Base-by-base conservation (phyloP, 2,113 vertebrate genomes). In the Neogobius melanostomus region DNA sequence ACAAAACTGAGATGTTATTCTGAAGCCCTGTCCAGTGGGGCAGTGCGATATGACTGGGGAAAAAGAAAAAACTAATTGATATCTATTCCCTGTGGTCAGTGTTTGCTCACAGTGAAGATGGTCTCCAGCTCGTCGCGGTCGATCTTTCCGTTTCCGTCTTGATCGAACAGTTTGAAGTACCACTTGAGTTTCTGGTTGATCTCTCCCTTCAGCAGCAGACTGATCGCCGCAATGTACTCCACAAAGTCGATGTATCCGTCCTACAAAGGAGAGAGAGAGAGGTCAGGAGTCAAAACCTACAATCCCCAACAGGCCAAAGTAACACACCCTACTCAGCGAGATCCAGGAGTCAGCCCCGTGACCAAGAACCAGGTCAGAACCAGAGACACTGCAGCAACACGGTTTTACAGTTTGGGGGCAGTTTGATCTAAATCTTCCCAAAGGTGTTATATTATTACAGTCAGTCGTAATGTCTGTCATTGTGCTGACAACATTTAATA, bases 141-240 rank as follows among this genome's bases (percentile, higher is more conserved):
- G 69, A 97, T 97, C 71, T 94, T 96, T 57, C 95, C 95, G 0
- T 95, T 98, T 77, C 95, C 95, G 72, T 96, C 95, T 81, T 92
- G 93, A 84, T 97, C 95, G 0, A 96, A 96, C 11, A 98, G 91
- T 76, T 98, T 98, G 90, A 98, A 98, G 89, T 97, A 97, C 95
- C 95, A 98, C 88, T 97, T 97, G 43, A 98, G 90, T 82, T 98
- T 98, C 88, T 96, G 95, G 80, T 97, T 95, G 72, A 97, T 94
- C 91, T 96, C 96, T 48, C 95, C 95, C 83, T 91, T 90, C 83
- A 96, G 91, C 81, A 97, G 80, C 80, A 97, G 88, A 89, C 95
- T 97, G 87, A 98, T 77, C 77, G 95, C 95, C n/a, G 95, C 94
- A 76, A 97, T 97, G 90, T 98, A 96, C 80, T 96, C 95, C 82